These are phyloP conservation scores for Heliocidaris tuberculata DNA, from an alignment of 35 echinoderm and acorn worm species.

Conservation along the genomic window DNA sequence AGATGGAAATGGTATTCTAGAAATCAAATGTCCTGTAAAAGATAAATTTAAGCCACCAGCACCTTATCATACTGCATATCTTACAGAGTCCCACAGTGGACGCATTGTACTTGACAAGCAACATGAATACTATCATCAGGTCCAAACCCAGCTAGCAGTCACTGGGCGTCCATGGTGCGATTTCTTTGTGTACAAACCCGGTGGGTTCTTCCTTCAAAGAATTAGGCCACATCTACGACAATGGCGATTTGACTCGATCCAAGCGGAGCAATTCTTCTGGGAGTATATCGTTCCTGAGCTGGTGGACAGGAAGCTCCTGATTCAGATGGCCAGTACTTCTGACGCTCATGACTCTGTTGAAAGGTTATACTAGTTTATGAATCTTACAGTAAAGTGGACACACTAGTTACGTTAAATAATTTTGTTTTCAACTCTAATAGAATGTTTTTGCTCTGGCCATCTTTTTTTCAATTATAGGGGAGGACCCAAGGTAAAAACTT, in stretches of 20 bases:
- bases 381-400: no score
- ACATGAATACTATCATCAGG: constrained; percentile 53
- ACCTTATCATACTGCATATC: background rate
- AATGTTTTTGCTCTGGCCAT: no score
- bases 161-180: constrained; percentile 56
- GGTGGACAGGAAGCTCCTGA: no score
- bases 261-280: background rate
- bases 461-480: no score
- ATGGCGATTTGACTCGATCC: background rate
- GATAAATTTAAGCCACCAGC: background rate
- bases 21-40: background rate
- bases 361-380: no score
- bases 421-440: no score
- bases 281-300: no score
- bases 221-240: background rate
- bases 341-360: no score
- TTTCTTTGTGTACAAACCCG: constrained; percentile 61
- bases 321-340: no score
- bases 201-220: background rate
- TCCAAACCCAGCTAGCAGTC: constrained; percentile 58
- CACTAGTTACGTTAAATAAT: no score
- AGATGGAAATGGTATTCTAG: background rate
- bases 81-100: background rate
- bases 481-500: no score
- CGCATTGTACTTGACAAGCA: background rate